Evolutionary conservation across 1,140 invertebrate species (phyloP), one percentile per base, ranked within the genome.

Genomic region (Halesus radiatus): DNA sequence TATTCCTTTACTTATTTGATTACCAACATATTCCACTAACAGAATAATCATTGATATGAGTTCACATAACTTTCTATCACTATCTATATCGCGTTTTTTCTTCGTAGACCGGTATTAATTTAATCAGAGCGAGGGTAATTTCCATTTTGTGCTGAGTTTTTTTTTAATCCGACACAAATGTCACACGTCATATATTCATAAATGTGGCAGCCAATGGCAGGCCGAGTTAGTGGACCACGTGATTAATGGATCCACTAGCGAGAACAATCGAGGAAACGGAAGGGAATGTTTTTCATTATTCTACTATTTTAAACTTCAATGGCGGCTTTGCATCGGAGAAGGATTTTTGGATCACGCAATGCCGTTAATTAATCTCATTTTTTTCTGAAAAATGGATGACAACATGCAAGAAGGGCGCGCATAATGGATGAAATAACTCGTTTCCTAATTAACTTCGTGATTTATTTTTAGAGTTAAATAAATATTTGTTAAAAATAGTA

Each of bases 251-350:
- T 32, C 26, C n/a, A 16, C 18, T 13, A 13, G 53, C 72, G 72
- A 75, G 72, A 75, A 75, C 72, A 75, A 75, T 75, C 54, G 72
- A 58, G 70, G 23, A 56, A 74, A 56, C 70, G 70, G 52, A 74
- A 54, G 70, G n/a, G 22, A 74, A 74, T 54, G 70, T 74, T 74
- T 74, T 74, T 74, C 53, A 74, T 74, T 74, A 54, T 29, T 56
- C 70, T 56, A 53, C 70, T 74, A 22, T 74, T 74, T 74, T 74
- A 18, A 74, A 56, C 53, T 74, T 56, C 70, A 22, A 32, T 29
- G 70, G 22, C 22, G 70, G 20, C 37, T 70, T 70, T 50, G 66
- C 66, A 70, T 20, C 45, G 18, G 66, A 50, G 45, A 45, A n/a
- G 29, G 22, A 3, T 56, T 74, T 29, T 26, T 54, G 10, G 53